Evolutionary conservation across 2,888 invertebrate genomes (phyloP), one percentile per base, ranked within the genome.

Genomic region (Phyllotreta cruciferae): DNA sequence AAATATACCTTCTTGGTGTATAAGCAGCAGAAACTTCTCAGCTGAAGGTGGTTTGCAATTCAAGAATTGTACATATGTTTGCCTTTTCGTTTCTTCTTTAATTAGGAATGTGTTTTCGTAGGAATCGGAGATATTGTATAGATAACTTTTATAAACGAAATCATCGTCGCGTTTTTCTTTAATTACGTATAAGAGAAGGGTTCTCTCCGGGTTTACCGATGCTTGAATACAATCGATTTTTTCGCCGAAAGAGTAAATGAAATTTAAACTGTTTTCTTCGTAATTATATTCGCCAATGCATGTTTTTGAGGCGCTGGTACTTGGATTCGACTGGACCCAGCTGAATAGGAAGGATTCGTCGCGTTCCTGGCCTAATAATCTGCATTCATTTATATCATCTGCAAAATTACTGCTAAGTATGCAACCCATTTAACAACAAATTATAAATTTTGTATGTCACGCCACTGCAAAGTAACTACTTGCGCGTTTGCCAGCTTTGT

Each of bases 11-110:
- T 92, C 90, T 77, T 91, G 87, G 81, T 93, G 93, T 61, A 90
- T 88, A 50, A 93, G 83, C 24, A 93, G 79, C 45, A 93, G 77
- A 72, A 93, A 87, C 77, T 90, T 88, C 53, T 79, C 82, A 50
- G 80, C 69, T 61, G 80, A 73, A 6, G 78, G 78, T 63, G 78
- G 77, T 68, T 82, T 88, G 42, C 86, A 87, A 74, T 90, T 89
- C 7, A 91, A 83, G 85, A 92, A 93, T 76, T 93, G 93, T 56
- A 90, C 84, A 86, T 92, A 88, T 37, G 90, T 87, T 81, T 93
- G 93, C 63, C 89, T 90, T 0, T 84, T 82, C 37, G 87, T 86
- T 44, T 86, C 84, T 36, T 85, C 83, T 68, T 87, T 84, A 65
- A 85, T 75, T 67, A 78, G 75, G 60, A 79, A 80, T 60, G 67